Evolutionary conservation across 2,888 invertebrate species (phyloP), one percentile per base, ranked within the genome.

Genomic region (Meteorus cinctellus): DNA sequence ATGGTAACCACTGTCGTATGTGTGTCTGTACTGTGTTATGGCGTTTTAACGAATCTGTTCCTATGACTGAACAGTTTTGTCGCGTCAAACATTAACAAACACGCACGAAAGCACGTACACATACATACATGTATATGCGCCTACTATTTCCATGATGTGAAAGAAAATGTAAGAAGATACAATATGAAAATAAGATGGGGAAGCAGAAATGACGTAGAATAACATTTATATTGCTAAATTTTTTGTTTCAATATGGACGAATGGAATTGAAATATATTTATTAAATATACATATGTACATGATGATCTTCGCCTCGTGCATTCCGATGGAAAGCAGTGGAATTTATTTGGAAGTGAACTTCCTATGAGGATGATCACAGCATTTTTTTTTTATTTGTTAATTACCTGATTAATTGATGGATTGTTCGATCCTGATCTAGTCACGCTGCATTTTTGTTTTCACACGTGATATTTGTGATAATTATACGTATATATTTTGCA

Each of bases 1-100:
- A 89, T 89, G 89, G 88, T 89, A 88, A 89, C 89, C 84, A 89
- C 89, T 86, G 88, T 88, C 83, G 86, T 89, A 85, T 89, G 89
- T 89, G 86, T 89, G 84, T 89, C 89, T 84, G 88, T 89, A 84
- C 85, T 89, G 84, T 89, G 87, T 89, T 89, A 89, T 84, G 88
- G 89, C 88, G 86, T 89, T 84, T 85, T 89, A 86, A 89, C 86
- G 83, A 89, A 89, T 86, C 84, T 89, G 78, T 86, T 89, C 83
- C 83, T 88, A 80, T 89, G 86, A 89, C 80, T 79, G 73, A 82
- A 79, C 72, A 71, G 72, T 68, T 63, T 72, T 24, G 60, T 59
- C 41, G 59, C 70, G 59, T 60, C 41, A 41, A 70, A 34, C 6
- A 41, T 55, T 60, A 59, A 27, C 60, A 41, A 41, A 41, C 41